Evolutionary conservation across 1,140 invertebrate species (phyloP).

Genomic region (Thaumetopoea pityocampa): DNA sequence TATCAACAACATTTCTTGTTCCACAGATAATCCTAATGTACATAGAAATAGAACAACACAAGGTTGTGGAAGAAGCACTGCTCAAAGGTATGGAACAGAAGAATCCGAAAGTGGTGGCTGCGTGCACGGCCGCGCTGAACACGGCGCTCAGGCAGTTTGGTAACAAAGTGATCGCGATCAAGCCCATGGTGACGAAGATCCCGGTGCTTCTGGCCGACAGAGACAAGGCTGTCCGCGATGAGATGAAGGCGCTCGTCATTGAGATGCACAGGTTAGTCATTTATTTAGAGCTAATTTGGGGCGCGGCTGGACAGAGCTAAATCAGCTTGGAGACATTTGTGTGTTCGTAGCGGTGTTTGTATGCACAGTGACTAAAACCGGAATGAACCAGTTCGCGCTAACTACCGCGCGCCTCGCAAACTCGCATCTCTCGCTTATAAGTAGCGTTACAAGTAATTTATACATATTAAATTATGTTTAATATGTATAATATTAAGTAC

Average conservation of each 20-base stretch:
- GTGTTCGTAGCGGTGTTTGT: no score
- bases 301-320: no score
- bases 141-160: slow-evolving; percentile 92
- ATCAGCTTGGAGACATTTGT: no score
- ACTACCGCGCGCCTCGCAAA: no score
- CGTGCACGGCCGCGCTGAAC: slow-evolving; percentile 86
- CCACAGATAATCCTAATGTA: slow-evolving; percentile 89
- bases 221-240: slow-evolving; percentile 94
- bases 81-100: slow-evolving; percentile 96
- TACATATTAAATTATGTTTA: no score
- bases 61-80: slow-evolving; percentile 92
- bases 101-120: slow-evolving; percentile 95
- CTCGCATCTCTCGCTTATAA: no score
- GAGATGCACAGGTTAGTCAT: slow-evolving; percentile 91
- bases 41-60: slow-evolving; percentile 97
- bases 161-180: slow-evolving; percentile 92
- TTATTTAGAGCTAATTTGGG: no score
- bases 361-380: no score
- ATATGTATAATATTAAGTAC: no score
- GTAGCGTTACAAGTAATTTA: no score
- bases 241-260: slow-evolving; percentile 90
- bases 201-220: slow-evolving; percentile 90
- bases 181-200: slow-evolving; percentile 92
- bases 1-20: neutral
- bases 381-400: no score